Evolutionary conservation across 1,140 invertebrate genomes (phyloP), one percentile per base, ranked within the genome.

Genomic region (Pissodes strobi): DNA sequence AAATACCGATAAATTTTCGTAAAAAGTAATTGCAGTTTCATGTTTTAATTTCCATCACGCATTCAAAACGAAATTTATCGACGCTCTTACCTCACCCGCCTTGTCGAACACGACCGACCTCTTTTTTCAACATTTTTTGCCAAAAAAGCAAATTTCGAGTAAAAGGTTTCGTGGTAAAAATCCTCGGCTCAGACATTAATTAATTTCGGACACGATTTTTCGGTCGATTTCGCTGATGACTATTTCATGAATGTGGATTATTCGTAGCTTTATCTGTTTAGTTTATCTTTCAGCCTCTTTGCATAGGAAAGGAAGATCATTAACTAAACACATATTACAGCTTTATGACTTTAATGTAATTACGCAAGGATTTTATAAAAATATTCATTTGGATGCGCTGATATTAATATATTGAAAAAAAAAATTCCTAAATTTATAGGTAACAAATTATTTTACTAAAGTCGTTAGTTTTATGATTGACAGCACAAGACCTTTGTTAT

Each of bases 61-160:
- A 57, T 57, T 41, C n/a, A 57, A 45, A n/a, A 17, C 55, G 12
- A 57, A 57, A 57, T 57, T 57, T 57, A 57, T 57, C 27, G 27
- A 45, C 38, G 55, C 38, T 57, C 38, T 57, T 57, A 45, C 55
- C 22, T 45, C 55, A 45, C 38, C 13, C 38, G 41, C 5, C 55
- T 57, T 43, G 55, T 57, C 55, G 55, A 18, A 45, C 55, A 57
- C 55, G 55, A 57, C 55, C 41, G 55, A 45, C 55, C 55, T 57
- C 55, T 57, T 57, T 57, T 30, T 52, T 52, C 2, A 17, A 30
- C 22, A 25, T 25, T 52, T 57, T 57, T 57, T 39, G 12, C 23
- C 18, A 57, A 57, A 57, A 57, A 57, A 30, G 38, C 22, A 57
- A 57, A 57, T 57, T 57, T 57, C 55, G 41, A 55, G 52, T 55